These are phyloP conservation scores for Cyprinodon variegatus DNA, from an alignment of 2,113 vertebrate genomes.

Conservation along the genomic window DNA sequence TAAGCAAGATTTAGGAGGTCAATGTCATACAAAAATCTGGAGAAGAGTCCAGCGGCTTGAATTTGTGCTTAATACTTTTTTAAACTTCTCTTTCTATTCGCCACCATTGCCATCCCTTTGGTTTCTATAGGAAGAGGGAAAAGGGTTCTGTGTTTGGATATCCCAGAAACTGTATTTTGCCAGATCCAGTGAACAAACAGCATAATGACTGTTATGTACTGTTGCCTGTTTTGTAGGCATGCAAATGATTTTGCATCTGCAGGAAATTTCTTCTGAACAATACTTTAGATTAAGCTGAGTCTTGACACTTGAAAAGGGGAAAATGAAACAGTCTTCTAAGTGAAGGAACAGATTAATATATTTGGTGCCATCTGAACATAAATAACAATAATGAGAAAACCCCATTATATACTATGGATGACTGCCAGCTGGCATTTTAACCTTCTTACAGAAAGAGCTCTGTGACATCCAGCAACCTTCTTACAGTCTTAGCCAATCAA, in stretches of 20 bases:
- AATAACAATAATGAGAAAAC: constrained; percentile 5
- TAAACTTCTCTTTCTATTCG: no score
- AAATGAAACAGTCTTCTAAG: neutral
- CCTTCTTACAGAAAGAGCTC: neutral
- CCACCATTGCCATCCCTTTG: no score
- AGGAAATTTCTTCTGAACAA: neutral
- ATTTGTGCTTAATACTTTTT: no score
- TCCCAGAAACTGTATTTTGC: neutral
- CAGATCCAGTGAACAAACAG: neutral
- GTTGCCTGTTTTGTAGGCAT: neutral
- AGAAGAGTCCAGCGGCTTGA: no score
- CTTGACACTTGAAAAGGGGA: neutral
- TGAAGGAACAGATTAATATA: neutral
- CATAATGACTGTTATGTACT: neutral
- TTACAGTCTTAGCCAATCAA: neutral
- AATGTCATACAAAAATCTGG: no score
- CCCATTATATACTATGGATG: neutral
- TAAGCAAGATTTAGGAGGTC: no score
- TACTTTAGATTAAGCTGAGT: neutral
- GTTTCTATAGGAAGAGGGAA: no score
- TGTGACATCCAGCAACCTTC: neutral
- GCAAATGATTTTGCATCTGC: neutral
- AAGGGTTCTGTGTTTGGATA: no score
- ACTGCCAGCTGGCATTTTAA: neutral
- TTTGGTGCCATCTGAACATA: neutral